phyloP scores from a whole-genome alignment of 2,113 vertebrate genomes.

The Grammomys dolichurus region DNA sequence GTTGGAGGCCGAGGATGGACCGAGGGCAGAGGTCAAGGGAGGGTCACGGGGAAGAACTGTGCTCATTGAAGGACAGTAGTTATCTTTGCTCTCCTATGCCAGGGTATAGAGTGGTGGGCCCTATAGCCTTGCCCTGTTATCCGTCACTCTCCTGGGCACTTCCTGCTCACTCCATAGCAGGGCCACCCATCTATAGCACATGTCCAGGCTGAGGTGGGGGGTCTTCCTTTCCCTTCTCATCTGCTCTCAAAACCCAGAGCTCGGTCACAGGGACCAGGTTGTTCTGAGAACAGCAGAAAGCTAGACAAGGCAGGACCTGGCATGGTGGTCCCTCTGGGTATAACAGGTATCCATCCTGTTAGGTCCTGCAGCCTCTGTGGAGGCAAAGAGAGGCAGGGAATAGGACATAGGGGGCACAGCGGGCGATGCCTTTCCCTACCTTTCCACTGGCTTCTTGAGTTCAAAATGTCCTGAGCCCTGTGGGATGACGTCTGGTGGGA shows the following conservation, averaged over 20 bases:
- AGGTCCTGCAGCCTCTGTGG: neutral
- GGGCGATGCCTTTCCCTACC: neutral
- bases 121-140: neutral
- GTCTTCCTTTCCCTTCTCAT: neutral
- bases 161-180: neutral
- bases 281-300: neutral
- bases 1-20: neutral
- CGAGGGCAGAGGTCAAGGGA: neutral
- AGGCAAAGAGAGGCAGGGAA: neutral
- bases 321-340: accelerated
- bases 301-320: neutral
- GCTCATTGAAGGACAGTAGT: neutral
- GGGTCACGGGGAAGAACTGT: neutral
- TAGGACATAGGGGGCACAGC: accelerated
- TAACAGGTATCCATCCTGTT: neutral
- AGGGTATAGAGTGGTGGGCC: neutral
- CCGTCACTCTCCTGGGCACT: accelerated
- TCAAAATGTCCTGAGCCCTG: conserved; percentile 10
- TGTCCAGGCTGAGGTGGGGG: neutral
- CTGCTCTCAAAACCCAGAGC: neutral
- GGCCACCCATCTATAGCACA: neutral
- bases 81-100: neutral
- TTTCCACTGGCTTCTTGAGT: conserved; percentile 12
- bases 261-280: accelerated
- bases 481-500: conserved; percentile 34